Conservation (phyloP, 2,888 invertebrate genomes). For the Pachycephus smyrnensis region DNA sequence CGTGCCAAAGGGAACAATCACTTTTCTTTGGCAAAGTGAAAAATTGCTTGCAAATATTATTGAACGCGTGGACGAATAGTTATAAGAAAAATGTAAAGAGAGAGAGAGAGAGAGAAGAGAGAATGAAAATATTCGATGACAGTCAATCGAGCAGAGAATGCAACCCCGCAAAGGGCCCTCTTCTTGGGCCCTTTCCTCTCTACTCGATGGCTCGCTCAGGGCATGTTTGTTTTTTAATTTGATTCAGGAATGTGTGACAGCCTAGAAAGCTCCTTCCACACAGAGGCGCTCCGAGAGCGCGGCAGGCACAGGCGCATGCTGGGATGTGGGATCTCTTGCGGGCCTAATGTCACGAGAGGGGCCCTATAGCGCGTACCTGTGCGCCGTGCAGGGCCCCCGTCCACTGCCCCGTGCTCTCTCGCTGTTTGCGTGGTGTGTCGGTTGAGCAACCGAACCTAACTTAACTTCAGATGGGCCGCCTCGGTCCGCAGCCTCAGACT, state of each 20-base stretch:
- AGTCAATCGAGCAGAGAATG: not conserved
- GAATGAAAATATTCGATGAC: not conserved
- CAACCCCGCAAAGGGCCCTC: conserved; percentile 27
- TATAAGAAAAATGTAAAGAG: conserved; percentile 39
- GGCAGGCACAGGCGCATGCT: conserved; percentile 4
- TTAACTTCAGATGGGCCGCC: conserved; percentile 45
- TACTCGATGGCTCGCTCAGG: not conserved
- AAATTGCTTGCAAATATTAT: not conserved
- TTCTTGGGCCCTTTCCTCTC: conserved; percentile 6
- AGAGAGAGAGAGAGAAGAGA: conserved; percentile 66
- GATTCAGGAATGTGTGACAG: conserved; percentile 29
- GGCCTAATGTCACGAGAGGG: conserved; percentile 5
- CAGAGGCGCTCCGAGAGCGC: conserved; percentile 10
- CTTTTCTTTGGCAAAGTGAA: not conserved
- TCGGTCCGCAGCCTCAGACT: conserved; percentile 23
- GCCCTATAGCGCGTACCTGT: conserved; percentile 4
- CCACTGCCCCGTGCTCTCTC: conserved; percentile 23
- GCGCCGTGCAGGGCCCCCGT: not conserved
- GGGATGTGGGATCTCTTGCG: not conserved
- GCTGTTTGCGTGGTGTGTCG: conserved; percentile 39
- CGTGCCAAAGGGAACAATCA: not conserved
- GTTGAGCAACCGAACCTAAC: conserved; percentile 45
- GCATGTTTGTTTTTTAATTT: conserved; percentile 28
- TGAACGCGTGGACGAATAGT: not conserved
- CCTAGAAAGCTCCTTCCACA: conserved; percentile 24